phyloP scores from a whole-genome alignment of 2,888 invertebrate species.

The Norana najaformis region DNA sequence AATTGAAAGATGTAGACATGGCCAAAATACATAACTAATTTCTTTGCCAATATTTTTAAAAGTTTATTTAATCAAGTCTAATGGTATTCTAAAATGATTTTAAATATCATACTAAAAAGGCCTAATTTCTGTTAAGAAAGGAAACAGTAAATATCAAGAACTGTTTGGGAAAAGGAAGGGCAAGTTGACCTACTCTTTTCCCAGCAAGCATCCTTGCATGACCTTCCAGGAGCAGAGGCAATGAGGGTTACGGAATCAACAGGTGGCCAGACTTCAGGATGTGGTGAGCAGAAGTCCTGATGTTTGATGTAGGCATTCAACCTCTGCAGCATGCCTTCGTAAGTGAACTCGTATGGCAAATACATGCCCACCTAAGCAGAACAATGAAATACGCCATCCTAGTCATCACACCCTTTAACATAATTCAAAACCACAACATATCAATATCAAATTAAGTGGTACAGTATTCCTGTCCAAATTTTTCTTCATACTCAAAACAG shows the following conservation, averaged over 20 bases:
- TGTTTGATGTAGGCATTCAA: conserved; percentile 61
- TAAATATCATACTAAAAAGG: not conserved
- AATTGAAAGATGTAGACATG: too few relatives aligned
- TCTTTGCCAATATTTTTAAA: not conserved
- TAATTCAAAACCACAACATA: not conserved
- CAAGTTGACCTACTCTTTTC: conserved; percentile 46
- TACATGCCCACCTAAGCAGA: conserved; percentile 47
- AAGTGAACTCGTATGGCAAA: conserved; percentile 62
- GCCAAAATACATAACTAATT: not conserved
- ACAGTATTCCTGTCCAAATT: not conserved
- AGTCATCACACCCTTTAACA: not conserved
- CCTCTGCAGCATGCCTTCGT: conserved; percentile 63
- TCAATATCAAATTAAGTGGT: not conserved
- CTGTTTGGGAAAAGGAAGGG: not conserved
- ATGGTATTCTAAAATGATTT: not conserved
- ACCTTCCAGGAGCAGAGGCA: conserved; percentile 49
- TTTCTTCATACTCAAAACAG: too few relatives aligned
- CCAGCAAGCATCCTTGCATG: conserved; percentile 59
- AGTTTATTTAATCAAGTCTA: not conserved
- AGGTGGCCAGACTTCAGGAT: conserved; percentile 57
- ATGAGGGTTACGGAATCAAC: conserved; percentile 49
- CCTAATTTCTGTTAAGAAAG: not conserved
- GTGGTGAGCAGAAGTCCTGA: conserved; percentile 59
- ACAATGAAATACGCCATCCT: not conserved
- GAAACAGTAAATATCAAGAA: not conserved